phyloP scores from a whole-genome alignment of 2,113 vertebrate species.

The Crotophaga sulcirostris region DNA sequence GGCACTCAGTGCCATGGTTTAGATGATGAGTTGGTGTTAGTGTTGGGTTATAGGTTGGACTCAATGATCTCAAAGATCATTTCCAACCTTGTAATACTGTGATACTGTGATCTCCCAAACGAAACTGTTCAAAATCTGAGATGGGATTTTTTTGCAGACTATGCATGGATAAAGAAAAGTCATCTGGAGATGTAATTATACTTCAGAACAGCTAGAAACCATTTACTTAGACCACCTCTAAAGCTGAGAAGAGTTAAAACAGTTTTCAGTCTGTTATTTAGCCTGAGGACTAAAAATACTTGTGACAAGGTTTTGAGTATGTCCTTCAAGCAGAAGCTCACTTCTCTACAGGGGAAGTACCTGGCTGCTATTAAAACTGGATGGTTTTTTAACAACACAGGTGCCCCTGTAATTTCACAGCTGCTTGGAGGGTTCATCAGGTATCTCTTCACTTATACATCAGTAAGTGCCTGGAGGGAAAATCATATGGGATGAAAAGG shows the following conservation, averaged over 20 bases:
- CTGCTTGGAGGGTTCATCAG: slow-evolving; percentile 11
- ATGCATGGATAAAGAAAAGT: neutral
- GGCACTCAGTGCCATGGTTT: no score
- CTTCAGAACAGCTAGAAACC: slow-evolving; percentile 34
- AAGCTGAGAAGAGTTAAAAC: slow-evolving; percentile 17
- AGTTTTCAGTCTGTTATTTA: slow-evolving; percentile 14
- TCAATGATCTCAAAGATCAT: no score
- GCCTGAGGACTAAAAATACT: slow-evolving; percentile 23
- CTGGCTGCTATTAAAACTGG: slow-evolving; percentile 8
- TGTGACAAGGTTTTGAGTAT: slow-evolving; percentile 25
- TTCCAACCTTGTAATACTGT: no score
- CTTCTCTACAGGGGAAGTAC: neutral
- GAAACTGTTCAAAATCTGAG: neutral
- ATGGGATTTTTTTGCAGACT: neutral
- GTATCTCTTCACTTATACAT: slow-evolving; percentile 32
- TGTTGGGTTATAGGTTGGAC: no score
- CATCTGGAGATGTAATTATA: slow-evolving; percentile 12
- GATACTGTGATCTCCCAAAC: no score
- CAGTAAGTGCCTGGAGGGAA: neutral
- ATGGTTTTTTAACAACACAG: slow-evolving; percentile 16
- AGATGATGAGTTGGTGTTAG: no score
- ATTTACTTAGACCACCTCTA: slow-evolving; percentile 43
- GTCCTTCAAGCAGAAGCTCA: slow-evolving; percentile 3
- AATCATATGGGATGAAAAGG: slow-evolving; percentile 44
- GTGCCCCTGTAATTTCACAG: slow-evolving; percentile 23